A percentile compares a stretch with the other conserved stretches of the same genome.
These are phyloP conservation scores for Neogale vison DNA, from an alignment of 2,113 vertebrate species.

Conservation along the genomic window DNA sequence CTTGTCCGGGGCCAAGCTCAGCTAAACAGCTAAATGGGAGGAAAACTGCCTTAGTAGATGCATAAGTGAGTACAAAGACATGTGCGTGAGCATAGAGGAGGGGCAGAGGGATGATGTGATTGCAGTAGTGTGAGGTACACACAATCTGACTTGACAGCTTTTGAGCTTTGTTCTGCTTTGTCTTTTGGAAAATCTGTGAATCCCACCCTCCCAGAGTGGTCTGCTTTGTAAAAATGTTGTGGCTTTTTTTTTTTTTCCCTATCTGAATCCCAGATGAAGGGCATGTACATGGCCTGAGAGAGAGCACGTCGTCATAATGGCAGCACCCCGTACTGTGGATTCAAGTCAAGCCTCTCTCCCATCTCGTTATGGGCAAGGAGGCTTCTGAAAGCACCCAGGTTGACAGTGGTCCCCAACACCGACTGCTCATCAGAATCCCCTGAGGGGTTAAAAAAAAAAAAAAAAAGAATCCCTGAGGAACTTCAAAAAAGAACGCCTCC, in stretches of 20 bases:
- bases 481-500: not conserved
- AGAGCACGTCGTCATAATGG: no score
- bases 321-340: fast-evolving
- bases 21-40: not conserved
- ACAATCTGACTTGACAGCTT: not conserved
- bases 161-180: not conserved
- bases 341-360: fast-evolving
- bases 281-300: not conserved
- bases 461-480: not conserved
- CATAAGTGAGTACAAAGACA: not conserved
- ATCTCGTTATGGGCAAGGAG: not conserved
- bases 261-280: not conserved
- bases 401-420: not conserved
- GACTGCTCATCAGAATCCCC: not conserved
- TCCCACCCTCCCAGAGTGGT: not conserved
- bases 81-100: not conserved
- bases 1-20: not conserved
- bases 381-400: not conserved
- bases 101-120: not conserved
- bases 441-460: no score
- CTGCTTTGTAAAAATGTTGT: not conserved
- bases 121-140: not conserved
- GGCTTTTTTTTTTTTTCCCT: not conserved
- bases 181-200: not conserved
- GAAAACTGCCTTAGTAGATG: not conserved